Evolutionary conservation across 2,113 vertebrate genomes (phyloP).

Genomic region (Indri indri): DNA sequence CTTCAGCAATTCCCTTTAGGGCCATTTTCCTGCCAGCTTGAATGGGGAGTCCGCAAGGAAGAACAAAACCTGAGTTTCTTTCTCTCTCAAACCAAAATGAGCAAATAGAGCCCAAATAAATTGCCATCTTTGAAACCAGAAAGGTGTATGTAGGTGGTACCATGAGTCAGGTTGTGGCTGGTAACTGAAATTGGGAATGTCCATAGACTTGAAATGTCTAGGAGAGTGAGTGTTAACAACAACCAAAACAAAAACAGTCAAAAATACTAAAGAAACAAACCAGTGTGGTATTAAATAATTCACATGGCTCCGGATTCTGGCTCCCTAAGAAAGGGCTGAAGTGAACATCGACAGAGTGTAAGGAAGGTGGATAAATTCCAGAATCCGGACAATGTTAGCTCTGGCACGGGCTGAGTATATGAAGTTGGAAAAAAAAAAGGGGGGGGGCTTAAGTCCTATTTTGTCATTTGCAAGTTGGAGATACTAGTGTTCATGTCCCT

Average conservation of each 20-base stretch:
- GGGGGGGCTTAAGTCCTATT: neutral
- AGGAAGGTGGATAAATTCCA: neutral
- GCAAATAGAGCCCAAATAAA: too few relatives aligned
- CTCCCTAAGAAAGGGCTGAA: neutral
- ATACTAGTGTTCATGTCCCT: accelerated
- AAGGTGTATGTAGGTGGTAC: neutral
- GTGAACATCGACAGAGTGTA: accelerated
- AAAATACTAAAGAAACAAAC: neutral
- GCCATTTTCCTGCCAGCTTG: neutral
- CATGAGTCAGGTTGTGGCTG: neutral
- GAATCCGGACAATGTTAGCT: neutral
- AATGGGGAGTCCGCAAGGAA: neutral
- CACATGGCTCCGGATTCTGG: neutral
- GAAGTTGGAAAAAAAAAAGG: neutral
- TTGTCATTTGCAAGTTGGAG: neutral
- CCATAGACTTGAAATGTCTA: neutral
- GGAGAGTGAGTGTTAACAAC: neutral
- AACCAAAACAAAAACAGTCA: neutral
- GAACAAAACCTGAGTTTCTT: neutral
- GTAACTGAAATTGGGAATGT: neutral
- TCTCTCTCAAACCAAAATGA: neutral
- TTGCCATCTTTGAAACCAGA: neutral
- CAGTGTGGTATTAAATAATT: neutral
- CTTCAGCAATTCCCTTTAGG: neutral
- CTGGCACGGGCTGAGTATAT: neutral